These are phyloP conservation scores for Psittacula echo DNA, from an alignment of 2,797 vertebrate genomes.

Conservation along the genomic window DNA sequence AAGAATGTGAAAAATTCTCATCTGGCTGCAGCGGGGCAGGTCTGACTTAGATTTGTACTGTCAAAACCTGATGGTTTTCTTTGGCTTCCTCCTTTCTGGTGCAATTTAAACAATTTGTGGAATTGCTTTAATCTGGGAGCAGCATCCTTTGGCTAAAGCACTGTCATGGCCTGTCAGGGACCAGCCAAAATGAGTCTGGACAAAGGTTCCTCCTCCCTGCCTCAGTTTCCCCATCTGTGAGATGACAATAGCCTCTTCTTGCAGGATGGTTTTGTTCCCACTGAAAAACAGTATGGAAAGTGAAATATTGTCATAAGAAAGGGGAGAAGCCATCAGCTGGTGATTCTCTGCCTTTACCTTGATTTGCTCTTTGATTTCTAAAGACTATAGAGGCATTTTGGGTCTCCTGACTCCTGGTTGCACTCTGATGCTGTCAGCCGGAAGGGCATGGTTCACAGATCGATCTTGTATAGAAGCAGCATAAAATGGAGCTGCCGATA, in stretches of 20 bases:
- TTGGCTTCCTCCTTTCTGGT: not conserved
- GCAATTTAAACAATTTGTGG: not conserved
- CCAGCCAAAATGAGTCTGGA: not conserved
- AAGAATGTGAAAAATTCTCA: slow-evolving; percentile 35
- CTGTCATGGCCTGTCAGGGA: not conserved
- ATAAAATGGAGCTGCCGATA: not conserved
- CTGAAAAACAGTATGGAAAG: not conserved
- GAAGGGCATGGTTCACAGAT: rapidly evolving
- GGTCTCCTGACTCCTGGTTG: not conserved
- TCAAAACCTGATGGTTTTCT: not conserved
- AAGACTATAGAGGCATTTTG: rapidly evolving
- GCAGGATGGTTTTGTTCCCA: not conserved
- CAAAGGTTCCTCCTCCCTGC: not conserved
- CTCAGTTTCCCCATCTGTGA: not conserved
- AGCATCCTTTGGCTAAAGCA: not conserved
- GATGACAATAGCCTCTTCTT: not conserved
- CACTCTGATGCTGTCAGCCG: not conserved
- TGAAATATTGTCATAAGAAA: not conserved
- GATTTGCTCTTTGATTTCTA: not conserved
- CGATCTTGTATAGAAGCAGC: not conserved
- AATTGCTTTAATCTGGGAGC: not conserved
- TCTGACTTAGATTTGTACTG: not conserved
- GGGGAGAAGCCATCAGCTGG: not conserved
- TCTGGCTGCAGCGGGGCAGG: not conserved
- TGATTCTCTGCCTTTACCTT: not conserved